Evolutionary conservation across 2,113 vertebrate genomes (phyloP).

Genomic region (Capricornis sumatraensis): DNA sequence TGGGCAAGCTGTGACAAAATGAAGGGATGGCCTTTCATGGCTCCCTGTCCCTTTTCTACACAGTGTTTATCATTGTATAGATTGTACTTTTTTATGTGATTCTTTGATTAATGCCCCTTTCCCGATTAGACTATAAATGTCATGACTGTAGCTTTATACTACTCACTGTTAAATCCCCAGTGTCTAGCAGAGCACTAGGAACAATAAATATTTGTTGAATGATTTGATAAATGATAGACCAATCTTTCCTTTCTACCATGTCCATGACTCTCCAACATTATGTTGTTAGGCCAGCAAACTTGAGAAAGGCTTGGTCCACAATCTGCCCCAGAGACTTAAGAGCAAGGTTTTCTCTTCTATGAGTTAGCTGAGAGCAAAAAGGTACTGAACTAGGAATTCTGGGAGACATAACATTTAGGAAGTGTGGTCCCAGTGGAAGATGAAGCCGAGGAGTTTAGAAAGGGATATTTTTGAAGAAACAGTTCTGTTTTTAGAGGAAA

Average conservation of each 20-base stretch:
- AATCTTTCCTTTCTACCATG: background rate
- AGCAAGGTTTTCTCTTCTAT: background rate
- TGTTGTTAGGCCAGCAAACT: background rate
- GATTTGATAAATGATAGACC: slow-evolving; percentile 21
- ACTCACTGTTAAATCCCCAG: background rate
- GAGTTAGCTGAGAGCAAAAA: background rate
- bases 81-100: slow-evolving; percentile 16
- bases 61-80: slow-evolving; percentile 11
- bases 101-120: slow-evolving; percentile 50
- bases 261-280: background rate
- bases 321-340: background rate
- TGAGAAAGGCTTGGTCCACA: background rate
- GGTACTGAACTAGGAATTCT: background rate
- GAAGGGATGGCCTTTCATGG: background rate
- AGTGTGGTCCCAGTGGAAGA: background rate
- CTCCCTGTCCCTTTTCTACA: background rate
- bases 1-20: background rate
- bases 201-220: slow-evolving; percentile 34
- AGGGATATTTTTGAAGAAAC: background rate
- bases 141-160: slow-evolving; percentile 36
- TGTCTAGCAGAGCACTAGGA: background rate
- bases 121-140: slow-evolving; percentile 36
- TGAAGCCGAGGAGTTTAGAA: background rate
- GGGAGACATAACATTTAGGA: background rate
- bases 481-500: background rate